phyloP scores from a whole-genome alignment of 2,888 invertebrate species.

The Oxystoma pomonae region DNA sequence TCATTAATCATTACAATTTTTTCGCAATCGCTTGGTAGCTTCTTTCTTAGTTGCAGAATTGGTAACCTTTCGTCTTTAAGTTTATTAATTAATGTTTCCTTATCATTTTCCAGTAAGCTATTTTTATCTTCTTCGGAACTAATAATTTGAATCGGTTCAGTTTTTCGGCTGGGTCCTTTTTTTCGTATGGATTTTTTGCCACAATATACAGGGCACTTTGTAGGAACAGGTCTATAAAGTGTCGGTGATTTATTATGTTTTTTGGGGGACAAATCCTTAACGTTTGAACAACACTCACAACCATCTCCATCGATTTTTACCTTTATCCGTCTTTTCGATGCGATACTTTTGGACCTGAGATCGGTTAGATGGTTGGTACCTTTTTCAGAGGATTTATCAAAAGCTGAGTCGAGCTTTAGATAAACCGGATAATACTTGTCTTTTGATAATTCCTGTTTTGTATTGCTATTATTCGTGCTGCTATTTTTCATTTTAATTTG shows the following conservation, averaged over 20 bases:
- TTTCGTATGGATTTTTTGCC: neutral
- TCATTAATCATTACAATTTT: neutral
- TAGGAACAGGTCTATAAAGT: neutral
- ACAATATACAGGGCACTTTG: neutral
- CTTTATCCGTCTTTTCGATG: too few relatives aligned
- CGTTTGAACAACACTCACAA: neutral
- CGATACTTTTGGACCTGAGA: neutral
- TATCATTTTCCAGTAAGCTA: neutral
- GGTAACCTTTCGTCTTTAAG: slow-evolving; percentile 5
- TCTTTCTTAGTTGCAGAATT: slow-evolving; percentile 10
- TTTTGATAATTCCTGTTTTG: too few relatives aligned
- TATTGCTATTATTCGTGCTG: too few relatives aligned
- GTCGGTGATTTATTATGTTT: neutral
- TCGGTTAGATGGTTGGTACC: neutral
- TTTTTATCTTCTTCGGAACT: neutral
- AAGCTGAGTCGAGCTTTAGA: neutral
- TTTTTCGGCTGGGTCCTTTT: neutral
- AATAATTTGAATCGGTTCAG: neutral
- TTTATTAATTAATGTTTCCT: neutral
- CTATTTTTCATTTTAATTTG: too few relatives aligned
- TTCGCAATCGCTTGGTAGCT: neutral
- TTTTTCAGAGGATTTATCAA: neutral
- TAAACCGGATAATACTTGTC: neutral
- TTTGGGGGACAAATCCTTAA: neutral
- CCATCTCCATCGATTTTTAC: neutral